Evolutionary conservation across 2,888 invertebrate genomes (phyloP), one percentile per base, ranked within the genome.

Genomic region (Drepana falcataria): DNA sequence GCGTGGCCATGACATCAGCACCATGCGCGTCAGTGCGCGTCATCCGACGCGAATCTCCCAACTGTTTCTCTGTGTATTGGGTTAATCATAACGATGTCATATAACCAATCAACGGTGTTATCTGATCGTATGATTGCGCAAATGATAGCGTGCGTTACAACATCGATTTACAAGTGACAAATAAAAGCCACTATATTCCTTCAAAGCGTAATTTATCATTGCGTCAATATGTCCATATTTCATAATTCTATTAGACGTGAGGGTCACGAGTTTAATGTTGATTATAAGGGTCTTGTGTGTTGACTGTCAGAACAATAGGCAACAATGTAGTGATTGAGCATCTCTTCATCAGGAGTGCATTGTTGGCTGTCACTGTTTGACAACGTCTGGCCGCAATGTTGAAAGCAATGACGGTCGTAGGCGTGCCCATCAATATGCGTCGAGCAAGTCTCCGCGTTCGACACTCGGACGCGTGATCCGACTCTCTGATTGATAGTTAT

Each of bases 1-100:
- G 76, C 76, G 73, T 67, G 78, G 74, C 72, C 75, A 83, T 90
- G 89, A 89, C 88, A 87, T 90, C 87, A 88, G 69, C 79, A 74
- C 58, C 64, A 66, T 55, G 69, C 73, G 77, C 87, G 88, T 89
- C 85, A 85, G 60, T 59, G 55, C 75, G 75, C 89, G 87, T 89
- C 88, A 88, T 80, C 64, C 72, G 68, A 76, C 73, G 73, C 75
- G 69, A 72, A 73, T 81, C 79, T 79, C 73, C 73, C 44, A 68
- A 71, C 76, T 68, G 78, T 76, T 75, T 73, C 73, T 67, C 68
- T 63, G 61, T 69, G 69, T 69, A 70, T 71, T 73, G 71, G 70
- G 75, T 79, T 79, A 82, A 81, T 84, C 83, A 83, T 79, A 70
- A 61, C 71, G 65, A 73, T 80, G 76, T 80, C 79, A 77, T 74